phyloP scores from a whole-genome alignment of 2,888 invertebrate species.

The Lasioglossum lativentre region DNA sequence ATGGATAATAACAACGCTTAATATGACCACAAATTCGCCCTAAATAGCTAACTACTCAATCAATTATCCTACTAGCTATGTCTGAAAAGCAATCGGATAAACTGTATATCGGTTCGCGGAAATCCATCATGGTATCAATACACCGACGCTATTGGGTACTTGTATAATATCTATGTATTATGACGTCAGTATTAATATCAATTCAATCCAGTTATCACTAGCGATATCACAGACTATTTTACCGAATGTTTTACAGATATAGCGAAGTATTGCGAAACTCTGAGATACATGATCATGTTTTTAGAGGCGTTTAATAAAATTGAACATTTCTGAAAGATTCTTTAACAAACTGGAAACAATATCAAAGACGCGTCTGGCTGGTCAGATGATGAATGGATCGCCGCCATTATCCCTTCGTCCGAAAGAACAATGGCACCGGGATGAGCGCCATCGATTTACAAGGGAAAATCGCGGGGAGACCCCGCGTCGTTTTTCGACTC shows the following conservation, averaged over 20 bases:
- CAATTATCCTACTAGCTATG: not conserved
- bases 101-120: not conserved
- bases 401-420: not conserved
- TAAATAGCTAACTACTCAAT: not conserved
- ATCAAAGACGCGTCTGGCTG: not conserved
- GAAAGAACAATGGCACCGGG: not conserved
- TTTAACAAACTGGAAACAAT: not conserved
- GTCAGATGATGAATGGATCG: not conserved
- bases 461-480: not conserved
- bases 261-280: too few species aligned
- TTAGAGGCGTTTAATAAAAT: too few species aligned
- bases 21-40: too few species aligned
- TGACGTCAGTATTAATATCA: not conserved
- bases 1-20: not conserved
- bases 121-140: not conserved
- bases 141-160: not conserved
- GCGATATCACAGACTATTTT: too few species aligned
- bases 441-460: not conserved
- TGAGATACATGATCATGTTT: too few species aligned
- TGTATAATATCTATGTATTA: not conserved
- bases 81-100: not conserved
- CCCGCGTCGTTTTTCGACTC: not conserved
- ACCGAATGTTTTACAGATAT: not conserved
- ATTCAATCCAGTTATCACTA: not conserved
- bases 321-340: too few species aligned